phyloP scores from a whole-genome alignment of 2,888 invertebrate genomes.

The Drosophila silvestris region DNA sequence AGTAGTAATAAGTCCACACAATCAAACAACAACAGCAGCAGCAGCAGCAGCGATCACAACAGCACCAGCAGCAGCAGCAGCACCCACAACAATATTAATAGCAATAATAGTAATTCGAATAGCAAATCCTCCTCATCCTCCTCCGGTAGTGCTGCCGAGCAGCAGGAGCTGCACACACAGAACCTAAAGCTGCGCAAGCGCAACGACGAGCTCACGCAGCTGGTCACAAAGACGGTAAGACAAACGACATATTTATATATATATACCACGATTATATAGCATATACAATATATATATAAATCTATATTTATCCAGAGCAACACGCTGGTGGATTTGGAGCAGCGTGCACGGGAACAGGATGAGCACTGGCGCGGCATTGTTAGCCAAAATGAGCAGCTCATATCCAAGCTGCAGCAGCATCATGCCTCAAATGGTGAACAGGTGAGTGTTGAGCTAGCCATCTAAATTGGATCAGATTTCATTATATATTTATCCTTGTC shows the following conservation, averaged over 20 bases:
- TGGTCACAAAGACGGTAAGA: slow-evolving; percentile 92
- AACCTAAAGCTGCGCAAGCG: slow-evolving; percentile 88
- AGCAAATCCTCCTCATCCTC: slow-evolving; percentile 53
- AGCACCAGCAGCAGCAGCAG: slow-evolving; percentile 65
- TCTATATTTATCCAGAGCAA: slow-evolving; percentile 72
- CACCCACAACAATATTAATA: slow-evolving; percentile 78
- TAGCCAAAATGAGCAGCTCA: slow-evolving; percentile 83
- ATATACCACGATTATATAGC: neutral
- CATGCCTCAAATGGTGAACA: slow-evolving; percentile 83
- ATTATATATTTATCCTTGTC: neutral
- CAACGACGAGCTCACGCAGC: slow-evolving; percentile 90
- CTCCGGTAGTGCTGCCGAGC: slow-evolving; percentile 64
- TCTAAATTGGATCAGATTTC: neutral
- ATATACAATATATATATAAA: neutral
- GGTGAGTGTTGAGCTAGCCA: slow-evolving; percentile 52
- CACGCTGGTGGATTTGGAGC: slow-evolving; percentile 84
- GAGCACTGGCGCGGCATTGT: slow-evolving; percentile 84
- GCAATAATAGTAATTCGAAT: slow-evolving; percentile 82
- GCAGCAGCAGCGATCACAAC: slow-evolving; percentile 68
- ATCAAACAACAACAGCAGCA: slow-evolving; percentile 76
- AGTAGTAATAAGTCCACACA: slow-evolving; percentile 83
- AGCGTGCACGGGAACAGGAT: slow-evolving; percentile 84
- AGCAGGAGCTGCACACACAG: slow-evolving; percentile 86
- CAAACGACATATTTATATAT: slow-evolving; percentile 78
- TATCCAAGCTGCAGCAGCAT: slow-evolving; percentile 82